A percentile compares a stretch with the other conserved stretches of the same genome.
Evolutionary conservation across 2,113 vertebrate species (phyloP).

Genomic region (Periophthalmus modestus): DNA sequence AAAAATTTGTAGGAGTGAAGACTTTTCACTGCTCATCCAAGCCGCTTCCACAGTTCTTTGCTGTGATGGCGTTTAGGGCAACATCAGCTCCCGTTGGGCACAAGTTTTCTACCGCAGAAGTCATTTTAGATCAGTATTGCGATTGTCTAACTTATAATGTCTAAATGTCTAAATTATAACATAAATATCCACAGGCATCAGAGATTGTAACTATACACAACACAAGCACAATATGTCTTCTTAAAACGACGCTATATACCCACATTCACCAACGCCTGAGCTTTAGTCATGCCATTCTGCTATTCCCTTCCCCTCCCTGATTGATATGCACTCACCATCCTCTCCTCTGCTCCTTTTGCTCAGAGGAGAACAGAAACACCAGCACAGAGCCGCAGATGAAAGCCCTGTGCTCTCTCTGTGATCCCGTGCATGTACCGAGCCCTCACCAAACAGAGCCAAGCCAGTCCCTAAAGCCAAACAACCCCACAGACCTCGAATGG

Average conservation of each 20-base stretch:
- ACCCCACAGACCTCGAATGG: conserved; percentile 35
- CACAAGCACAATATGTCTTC: too few species aligned
- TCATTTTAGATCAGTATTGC: too few species aligned
- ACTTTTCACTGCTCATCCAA: too few species aligned
- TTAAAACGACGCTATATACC: background rate
- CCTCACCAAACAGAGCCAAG: conserved; percentile 50
- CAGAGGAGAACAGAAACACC: conserved; percentile 21
- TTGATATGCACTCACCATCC: conserved; percentile 71
- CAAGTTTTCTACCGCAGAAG: too few species aligned
- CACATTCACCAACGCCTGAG: conserved; percentile 18
- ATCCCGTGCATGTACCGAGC: conserved; percentile 50
- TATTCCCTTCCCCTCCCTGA: conserved; percentile 27
- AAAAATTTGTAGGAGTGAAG: too few species aligned
- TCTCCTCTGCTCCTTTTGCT: conserved; percentile 52
- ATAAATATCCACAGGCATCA: too few species aligned
- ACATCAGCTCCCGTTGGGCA: too few species aligned
- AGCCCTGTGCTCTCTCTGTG: conserved; percentile 55
- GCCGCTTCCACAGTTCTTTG: too few species aligned
- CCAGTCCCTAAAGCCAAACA: conserved; percentile 45
- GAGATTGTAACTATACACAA: too few species aligned
- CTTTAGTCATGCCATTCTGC: conserved; percentile 19
- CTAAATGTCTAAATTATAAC: too few species aligned
- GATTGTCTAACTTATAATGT: too few species aligned
- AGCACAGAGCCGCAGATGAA: conserved; percentile 54
- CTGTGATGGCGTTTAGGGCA: too few species aligned